Conservation (phyloP, 2,113 vertebrate species). For the Prunella fulvescens region DNA sequence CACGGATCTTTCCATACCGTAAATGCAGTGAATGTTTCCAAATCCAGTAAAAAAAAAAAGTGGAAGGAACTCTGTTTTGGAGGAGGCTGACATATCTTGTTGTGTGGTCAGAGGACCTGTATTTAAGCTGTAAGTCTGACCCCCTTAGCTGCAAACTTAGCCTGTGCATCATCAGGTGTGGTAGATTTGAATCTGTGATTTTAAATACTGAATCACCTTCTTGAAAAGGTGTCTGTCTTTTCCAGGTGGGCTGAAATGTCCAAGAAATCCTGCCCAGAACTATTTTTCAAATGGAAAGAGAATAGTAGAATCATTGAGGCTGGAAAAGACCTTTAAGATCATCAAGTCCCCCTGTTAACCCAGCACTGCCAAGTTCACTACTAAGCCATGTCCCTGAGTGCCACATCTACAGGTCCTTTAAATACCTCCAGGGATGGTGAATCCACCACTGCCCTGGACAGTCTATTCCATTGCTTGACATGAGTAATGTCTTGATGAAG, state of each 20-base stretch:
- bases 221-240: not conserved
- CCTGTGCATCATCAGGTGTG: not conserved
- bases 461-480: not conserved
- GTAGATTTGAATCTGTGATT: not conserved
- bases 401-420: not conserved
- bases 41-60: not conserved
- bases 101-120: not conserved
- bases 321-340: not conserved
- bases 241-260: not conserved
- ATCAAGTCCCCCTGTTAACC: not conserved
- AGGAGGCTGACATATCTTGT: not conserved
- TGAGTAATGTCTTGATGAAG: not conserved
- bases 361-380: not conserved
- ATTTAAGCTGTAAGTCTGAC: not conserved
- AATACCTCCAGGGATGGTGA: not conserved
- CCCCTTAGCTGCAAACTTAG: not conserved
- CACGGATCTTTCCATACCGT: not conserved
- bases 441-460: not conserved
- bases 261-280: not conserved
- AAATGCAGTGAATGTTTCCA: not conserved
- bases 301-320: not conserved
- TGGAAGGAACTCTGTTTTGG: not conserved
- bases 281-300: not conserved
- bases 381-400: not conserved
- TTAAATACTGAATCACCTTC: not conserved